phyloP scores from a whole-genome alignment of 2,113 vertebrate genomes.

The Psilopsiagon aurifrons region DNA sequence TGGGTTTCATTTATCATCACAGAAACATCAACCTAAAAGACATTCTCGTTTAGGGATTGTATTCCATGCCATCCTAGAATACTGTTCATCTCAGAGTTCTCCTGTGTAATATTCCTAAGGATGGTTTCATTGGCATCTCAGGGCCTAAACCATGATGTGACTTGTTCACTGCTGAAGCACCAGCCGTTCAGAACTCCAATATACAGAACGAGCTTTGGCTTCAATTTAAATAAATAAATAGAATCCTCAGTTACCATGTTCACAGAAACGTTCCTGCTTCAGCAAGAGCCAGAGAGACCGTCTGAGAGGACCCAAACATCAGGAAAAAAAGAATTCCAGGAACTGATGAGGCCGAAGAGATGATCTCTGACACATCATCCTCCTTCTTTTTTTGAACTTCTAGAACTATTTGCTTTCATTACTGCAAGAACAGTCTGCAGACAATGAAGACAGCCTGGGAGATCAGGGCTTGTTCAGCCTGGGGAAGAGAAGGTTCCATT shows the following conservation, averaged over 20 bases:
- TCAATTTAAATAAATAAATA: neutral
- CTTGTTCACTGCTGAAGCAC: neutral
- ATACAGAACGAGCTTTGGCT: neutral
- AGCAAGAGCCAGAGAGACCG: neutral
- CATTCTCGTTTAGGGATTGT: neutral
- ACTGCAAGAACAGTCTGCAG: neutral
- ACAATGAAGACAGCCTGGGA: neutral
- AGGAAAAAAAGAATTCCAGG: neutral
- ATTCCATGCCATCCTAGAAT: neutral
- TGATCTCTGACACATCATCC: neutral
- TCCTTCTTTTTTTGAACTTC: neutral
- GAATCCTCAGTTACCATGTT: neutral
- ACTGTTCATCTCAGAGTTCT: neutral
- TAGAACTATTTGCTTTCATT: neutral
- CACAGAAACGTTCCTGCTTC: neutral
- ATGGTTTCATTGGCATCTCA: neutral
- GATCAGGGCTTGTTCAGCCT: neutral
- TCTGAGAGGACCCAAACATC: neutral
- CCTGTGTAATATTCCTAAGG: neutral
- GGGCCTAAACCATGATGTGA: neutral
- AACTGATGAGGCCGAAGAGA: neutral
- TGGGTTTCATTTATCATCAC: neutral
- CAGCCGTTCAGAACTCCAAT: neutral
- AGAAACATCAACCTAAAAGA: neutral
- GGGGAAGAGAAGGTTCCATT: neutral